Evolutionary conservation across 1,140 invertebrate species (phyloP).

Genomic region (Rhopalosiphum maidis): DNA sequence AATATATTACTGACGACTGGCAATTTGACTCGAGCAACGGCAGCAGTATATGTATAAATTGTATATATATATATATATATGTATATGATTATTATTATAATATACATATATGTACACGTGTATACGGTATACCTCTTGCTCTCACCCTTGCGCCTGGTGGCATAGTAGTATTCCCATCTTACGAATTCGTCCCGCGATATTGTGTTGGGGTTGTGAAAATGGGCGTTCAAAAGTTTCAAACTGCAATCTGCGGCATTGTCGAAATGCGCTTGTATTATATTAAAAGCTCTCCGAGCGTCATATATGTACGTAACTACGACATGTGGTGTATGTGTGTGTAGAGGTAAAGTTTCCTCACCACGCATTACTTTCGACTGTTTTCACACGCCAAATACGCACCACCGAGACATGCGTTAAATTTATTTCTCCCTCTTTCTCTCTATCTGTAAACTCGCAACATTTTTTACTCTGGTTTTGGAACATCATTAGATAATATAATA

Average conservation of each 20-base stretch:
- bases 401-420: neutral
- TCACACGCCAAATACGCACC: neutral
- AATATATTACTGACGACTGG: constrained; percentile 34
- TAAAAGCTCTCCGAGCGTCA: constrained; percentile 34
- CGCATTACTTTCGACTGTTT: constrained; percentile 38
- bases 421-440: neutral
- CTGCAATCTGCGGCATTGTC: constrained; percentile 57
- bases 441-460: neutral
- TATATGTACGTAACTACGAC: neutral
- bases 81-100: neutral
- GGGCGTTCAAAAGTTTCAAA: constrained; percentile 55
- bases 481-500: neutral
- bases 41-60: neutral
- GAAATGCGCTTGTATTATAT: constrained; percentile 55
- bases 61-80: neutral
- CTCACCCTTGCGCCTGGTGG: neutral
- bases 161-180: constrained; percentile 22
- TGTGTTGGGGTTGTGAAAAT: constrained; percentile 54
- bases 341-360: constrained; percentile 41
- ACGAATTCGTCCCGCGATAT: constrained; percentile 49
- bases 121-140: neutral
- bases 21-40: constrained; percentile 19
- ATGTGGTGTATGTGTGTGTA: constrained; percentile 13
- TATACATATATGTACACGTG: neutral
- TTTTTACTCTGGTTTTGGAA: neutral